phyloP scores from a whole-genome alignment of 2,797 vertebrate species.

The Somateria mollissima region DNA sequence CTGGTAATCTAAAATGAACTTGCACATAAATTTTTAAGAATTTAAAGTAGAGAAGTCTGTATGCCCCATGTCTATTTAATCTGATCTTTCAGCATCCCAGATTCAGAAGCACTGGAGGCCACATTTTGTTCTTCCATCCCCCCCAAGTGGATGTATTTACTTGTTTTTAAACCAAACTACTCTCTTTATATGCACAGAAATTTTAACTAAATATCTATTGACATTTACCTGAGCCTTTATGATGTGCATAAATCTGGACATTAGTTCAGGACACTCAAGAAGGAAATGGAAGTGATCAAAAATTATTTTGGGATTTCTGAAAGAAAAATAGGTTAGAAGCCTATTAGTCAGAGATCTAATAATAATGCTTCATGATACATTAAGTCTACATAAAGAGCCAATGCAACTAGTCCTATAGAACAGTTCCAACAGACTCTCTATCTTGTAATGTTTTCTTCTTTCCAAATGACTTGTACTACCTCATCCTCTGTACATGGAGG shows the following conservation, averaged over 20 bases:
- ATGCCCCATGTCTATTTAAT: neutral
- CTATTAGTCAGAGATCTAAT: neutral
- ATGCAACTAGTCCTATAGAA: neutral
- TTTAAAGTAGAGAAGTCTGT: neutral
- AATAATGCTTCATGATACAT: neutral
- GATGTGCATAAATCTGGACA: conserved; percentile 99
- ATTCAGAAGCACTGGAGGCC: neutral
- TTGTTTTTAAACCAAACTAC: neutral
- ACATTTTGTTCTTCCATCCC: neutral
- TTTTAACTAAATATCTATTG: neutral
- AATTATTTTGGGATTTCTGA: conserved; percentile 98
- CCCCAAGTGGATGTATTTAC: neutral
- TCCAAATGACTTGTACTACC: neutral
- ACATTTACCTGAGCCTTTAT: conserved; percentile 95
- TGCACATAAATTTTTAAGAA: neutral
- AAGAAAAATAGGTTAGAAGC: conserved; percentile 43
- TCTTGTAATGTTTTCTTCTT: neutral
- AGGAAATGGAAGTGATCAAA: conserved; percentile 99
- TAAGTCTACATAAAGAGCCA: neutral
- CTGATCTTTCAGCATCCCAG: neutral
- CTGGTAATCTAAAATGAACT: neutral
- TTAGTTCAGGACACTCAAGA: conserved; percentile 96
- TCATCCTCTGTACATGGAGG: neutral
- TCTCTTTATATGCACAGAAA: neutral
- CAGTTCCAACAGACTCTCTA: neutral